Evolutionary conservation across 2,113 vertebrate species (phyloP).

Genomic region (Pseudonaja textilis): DNA sequence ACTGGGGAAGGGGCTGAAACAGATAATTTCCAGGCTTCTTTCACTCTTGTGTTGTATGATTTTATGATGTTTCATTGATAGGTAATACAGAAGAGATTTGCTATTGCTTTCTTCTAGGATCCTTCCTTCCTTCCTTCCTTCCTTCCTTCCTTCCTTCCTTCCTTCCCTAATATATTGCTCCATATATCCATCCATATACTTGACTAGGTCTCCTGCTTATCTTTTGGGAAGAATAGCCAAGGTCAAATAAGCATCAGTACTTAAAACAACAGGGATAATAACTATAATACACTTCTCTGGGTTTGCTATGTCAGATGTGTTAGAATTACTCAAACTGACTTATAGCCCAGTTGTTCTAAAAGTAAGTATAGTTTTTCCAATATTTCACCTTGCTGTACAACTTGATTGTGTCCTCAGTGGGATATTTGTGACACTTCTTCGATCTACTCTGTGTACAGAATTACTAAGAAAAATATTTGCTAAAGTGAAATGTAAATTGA

Average conservation of each 20-base stretch:
- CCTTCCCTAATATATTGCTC: neutral
- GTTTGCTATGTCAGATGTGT: neutral
- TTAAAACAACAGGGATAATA: neutral
- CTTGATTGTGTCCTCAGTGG: neutral
- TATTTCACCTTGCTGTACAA: neutral
- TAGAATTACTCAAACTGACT: neutral
- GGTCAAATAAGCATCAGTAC: neutral
- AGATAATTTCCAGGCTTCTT: neutral
- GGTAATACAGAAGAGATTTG: neutral
- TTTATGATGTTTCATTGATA: neutral
- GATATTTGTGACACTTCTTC: neutral
- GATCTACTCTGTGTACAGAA: neutral
- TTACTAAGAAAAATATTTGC: neutral
- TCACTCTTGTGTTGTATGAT: neutral
- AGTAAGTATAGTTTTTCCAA: neutral
- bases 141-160: neutral
- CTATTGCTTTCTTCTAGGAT: neutral
- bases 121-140: neutral
- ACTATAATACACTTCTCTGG: neutral
- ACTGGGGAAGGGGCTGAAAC: neutral
- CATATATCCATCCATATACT: neutral
- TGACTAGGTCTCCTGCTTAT: neutral
- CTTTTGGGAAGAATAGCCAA: neutral
- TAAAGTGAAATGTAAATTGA: neutral
- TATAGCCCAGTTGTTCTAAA: neutral